Base-by-base conservation (phyloP, 64 coral and sea anemone genomes). In the Dendronephthya gigantea region DNA sequence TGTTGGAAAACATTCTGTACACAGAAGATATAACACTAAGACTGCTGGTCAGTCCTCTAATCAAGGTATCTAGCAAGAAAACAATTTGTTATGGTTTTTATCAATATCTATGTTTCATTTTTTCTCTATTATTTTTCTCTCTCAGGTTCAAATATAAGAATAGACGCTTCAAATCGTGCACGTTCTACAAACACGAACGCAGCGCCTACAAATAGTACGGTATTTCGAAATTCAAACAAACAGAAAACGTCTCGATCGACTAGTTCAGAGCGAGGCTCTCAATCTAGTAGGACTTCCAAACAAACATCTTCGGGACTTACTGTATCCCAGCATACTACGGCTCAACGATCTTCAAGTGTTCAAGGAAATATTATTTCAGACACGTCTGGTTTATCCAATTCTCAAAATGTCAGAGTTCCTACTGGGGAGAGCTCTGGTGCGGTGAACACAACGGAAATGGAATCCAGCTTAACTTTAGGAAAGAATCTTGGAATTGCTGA, bases 31-130 rank as follows among this genome's bases (percentile, higher is more conserved):
- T 39, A 79, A 79, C 37, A 79, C 32, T 3, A 79, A 79, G 36
- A 79, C 72, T 79, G 72, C 72, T 35, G 72, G 72, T 12, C 72
- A 79, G 31, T 79, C 72, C 37, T 79, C 72, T 34, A 79, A 79
- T 39, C 72, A 79, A 79, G 72, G 72, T 79, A 79, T 12, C 55
- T 62, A 27, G 55, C 55, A 22, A 45, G 11, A 11, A 45, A 45
- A 45, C 41, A 45, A 45, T 11, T 45, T 45, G 41, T 45, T 45
- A 45, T 45, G n/a, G n/a, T n/a, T n/a, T n/a, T n/a, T n/a, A n/a
- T n/a, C n/a, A n/a, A n/a, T n/a, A 62, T 27, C 25, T n/a, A 27
- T 1, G 16, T 58, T n/a, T 58, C 3, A n/a, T 19, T 11, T 16
- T 23, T 27, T n/a, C 7, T 62, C 2, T 62, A 19, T 62, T n/a